phyloP scores from a whole-genome alignment of 1,140 invertebrate genomes.

The Ctenoplectra terminalis region DNA sequence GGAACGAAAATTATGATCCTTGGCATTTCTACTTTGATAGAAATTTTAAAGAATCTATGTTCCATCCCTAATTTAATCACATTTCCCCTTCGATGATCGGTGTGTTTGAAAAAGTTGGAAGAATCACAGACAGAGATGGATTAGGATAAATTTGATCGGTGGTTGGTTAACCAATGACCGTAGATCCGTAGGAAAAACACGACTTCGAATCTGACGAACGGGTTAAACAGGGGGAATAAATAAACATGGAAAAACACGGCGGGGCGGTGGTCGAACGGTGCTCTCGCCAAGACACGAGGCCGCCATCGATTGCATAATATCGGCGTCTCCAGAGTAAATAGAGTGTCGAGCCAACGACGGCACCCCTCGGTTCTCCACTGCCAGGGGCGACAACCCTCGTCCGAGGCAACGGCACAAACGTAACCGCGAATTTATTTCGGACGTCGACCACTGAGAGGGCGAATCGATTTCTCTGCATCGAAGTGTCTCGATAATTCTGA shows the following conservation, averaged over 20 bases:
- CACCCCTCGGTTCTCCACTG: not conserved
- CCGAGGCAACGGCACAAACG: conserved; percentile 50
- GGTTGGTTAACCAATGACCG: conserved; percentile 8
- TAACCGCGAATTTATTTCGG: conserved; percentile 68
- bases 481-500: not conserved
- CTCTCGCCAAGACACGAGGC: conserved; percentile 34
- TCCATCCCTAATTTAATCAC: too few relatives aligned
- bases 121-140: not conserved
- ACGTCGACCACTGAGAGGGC: conserved; percentile 8
- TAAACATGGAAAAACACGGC: conserved; percentile 22
- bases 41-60: too few relatives aligned
- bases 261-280: not conserved
- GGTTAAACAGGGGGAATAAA: conserved; percentile 18
- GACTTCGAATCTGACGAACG: not conserved
- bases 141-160: not conserved
- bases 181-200: conserved; percentile 3
- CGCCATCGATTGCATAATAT: conserved; percentile 68
- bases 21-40: too few relatives aligned
- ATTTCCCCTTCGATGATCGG: too few relatives aligned
- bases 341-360: conserved; percentile 62
- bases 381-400: conserved; percentile 50
- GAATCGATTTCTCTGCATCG: conserved; percentile 52
- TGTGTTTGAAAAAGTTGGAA: not conserved
- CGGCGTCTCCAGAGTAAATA: conserved; percentile 69
- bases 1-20: not conserved